Evolutionary conservation across 2,888 invertebrate species (phyloP).

Genomic region (Pardosa pseudoannulata): DNA sequence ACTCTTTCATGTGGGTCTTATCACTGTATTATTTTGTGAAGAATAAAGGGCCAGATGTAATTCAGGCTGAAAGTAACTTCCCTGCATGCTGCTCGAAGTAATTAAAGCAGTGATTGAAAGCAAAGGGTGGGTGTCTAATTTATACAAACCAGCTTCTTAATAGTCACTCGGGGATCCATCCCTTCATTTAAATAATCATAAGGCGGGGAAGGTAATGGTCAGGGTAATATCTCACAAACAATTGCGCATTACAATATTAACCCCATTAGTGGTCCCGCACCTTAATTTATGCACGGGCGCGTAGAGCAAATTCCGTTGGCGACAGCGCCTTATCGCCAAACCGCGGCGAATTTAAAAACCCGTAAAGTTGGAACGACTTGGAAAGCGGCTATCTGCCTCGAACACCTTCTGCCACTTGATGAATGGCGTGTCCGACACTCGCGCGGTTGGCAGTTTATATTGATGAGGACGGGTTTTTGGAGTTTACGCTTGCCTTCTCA

Average conservation of each 20-base stretch:
- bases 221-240: slow-evolving; percentile 14
- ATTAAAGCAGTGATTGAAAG: not conserved
- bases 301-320: slow-evolving; percentile 52
- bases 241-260: slow-evolving; percentile 15
- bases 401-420: slow-evolving; percentile 5
- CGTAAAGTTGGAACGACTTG: slow-evolving; percentile 1
- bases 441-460: slow-evolving; percentile 1
- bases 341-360: slow-evolving; percentile 31
- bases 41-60: too few species aligned
- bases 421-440: not conserved
- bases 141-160: not conserved
- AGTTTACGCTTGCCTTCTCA: not conserved
- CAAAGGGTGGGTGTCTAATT: not conserved
- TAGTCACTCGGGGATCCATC: not conserved
- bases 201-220: not conserved
- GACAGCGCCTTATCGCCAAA: slow-evolving; percentile 24
- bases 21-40: too few species aligned
- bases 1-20: too few species aligned
- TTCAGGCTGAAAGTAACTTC: too few species aligned
- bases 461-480: not conserved
- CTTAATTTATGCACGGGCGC: slow-evolving; percentile 56
- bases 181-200: slow-evolving; percentile 19
- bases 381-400: not conserved
- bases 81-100: not conserved
- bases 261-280: not conserved